These are phyloP conservation scores for Pinna nobilis DNA, from an alignment of 1,140 invertebrate species.

Conservation along the genomic window DNA sequence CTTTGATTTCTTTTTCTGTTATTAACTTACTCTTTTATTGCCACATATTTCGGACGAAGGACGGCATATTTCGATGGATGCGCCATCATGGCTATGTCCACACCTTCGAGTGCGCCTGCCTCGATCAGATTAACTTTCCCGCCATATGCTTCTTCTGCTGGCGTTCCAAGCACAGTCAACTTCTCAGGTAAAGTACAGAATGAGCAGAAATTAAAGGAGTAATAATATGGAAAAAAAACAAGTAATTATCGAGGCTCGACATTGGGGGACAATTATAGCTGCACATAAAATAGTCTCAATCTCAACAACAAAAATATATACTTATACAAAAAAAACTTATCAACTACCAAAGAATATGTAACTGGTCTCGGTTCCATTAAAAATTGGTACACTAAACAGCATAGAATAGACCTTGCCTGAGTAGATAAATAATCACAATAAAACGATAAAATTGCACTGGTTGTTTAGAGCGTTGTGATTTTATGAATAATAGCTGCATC, in stretches of 20 bases:
- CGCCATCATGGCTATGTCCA: conserved; percentile 71
- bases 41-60: conserved; percentile 18
- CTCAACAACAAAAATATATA: not conserved
- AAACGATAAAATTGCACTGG: too few species aligned
- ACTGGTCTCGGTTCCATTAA: not conserved
- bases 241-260: too few species aligned
- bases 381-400: too few species aligned
- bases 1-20: too few species aligned
- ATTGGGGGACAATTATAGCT: too few species aligned
- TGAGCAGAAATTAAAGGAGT: too few species aligned
- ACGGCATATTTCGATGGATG: conserved; percentile 54
- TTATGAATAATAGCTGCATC: too few species aligned
- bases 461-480: too few species aligned
- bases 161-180: conserved; percentile 56
- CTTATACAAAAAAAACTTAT: not conserved
- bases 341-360: not conserved
- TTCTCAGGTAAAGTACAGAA: too few species aligned
- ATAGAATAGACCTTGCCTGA: too few species aligned
- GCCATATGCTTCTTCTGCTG: conserved; percentile 69
- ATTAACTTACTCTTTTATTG: conserved; percentile 27
- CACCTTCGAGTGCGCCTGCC: conserved; percentile 61
- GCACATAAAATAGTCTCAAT: not conserved
- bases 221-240: too few species aligned
- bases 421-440: too few species aligned
- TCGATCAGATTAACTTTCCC: conserved; percentile 68